A percentile compares a stretch with the other conserved stretches of the same genome.
phyloP scores from a whole-genome alignment of 2,797 vertebrate species.

The Argentina silus region DNA sequence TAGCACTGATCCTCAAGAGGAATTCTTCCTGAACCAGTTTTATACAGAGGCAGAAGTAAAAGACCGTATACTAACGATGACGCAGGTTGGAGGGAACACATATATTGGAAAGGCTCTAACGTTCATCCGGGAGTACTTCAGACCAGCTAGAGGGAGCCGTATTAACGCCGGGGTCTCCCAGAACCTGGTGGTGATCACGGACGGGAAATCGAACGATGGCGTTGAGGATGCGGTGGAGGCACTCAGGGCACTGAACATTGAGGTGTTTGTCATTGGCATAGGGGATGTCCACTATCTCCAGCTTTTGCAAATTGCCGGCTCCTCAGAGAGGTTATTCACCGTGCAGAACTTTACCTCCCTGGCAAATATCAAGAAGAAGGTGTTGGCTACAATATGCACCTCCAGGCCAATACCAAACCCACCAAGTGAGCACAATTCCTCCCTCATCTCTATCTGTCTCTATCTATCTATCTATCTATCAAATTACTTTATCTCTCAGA shows the following conservation, averaged over 20 bases:
- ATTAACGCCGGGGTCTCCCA: conserved; percentile 64
- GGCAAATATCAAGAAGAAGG: conserved; percentile 60
- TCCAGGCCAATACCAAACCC: accelerated
- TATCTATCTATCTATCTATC: too few species aligned
- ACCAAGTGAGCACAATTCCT: conserved; percentile 37
- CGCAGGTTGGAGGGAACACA: conserved; percentile 58
- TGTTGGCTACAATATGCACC: conserved; percentile 69
- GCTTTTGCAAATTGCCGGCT: conserved; percentile 78
- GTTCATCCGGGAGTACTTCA: conserved; percentile 72
- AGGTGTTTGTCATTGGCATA: conserved; percentile 80
- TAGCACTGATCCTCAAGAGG: conserved; percentile 60
- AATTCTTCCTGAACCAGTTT: conserved; percentile 78
- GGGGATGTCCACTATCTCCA: conserved; percentile 63
- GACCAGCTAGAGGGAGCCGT: conserved; percentile 69
- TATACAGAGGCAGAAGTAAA: conserved; percentile 41
- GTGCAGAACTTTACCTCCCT: conserved; percentile 67
- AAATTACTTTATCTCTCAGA: too few species aligned
- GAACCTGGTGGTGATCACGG: conserved; percentile 84
- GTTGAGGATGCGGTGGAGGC: conserved; percentile 64
- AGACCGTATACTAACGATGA: conserved; percentile 58
- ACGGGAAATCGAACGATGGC: conserved; percentile 72
- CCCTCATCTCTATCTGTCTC: not conserved
- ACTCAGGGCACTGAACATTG: conserved; percentile 65
- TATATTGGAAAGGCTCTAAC: conserved; percentile 72
- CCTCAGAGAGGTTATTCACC: conserved; percentile 60